phyloP scores from a whole-genome alignment of 2,888 invertebrate species.

The Tuta absoluta region DNA sequence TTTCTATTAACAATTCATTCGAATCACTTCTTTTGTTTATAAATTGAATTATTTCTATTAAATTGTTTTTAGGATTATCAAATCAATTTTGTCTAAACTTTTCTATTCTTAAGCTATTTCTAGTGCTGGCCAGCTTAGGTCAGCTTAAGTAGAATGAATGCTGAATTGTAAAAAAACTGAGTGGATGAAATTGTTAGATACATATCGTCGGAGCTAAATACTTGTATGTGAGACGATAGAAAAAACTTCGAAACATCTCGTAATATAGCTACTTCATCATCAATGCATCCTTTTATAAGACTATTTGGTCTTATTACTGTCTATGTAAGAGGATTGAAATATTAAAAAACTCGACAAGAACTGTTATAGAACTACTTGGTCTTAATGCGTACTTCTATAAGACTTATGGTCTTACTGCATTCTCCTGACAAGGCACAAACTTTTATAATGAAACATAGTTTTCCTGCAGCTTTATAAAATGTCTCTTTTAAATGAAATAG shows the following conservation, averaged over 20 bases:
- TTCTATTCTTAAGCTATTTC: slow-evolving; percentile 20
- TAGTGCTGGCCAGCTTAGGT: slow-evolving; percentile 6
- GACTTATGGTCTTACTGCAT: slow-evolving; percentile 37
- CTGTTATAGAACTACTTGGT: too few relatives aligned
- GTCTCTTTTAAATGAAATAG: background rate
- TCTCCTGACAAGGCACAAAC: slow-evolving; percentile 43
- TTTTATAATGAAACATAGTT: slow-evolving; percentile 1
- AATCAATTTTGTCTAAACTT: slow-evolving; percentile 20
- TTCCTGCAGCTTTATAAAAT: background rate
- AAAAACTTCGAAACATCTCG: background rate
- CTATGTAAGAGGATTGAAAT: slow-evolving; percentile 34
- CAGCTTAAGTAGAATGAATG: slow-evolving; percentile 24
- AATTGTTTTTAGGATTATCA: background rate
- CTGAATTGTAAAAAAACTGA: slow-evolving; percentile 32
- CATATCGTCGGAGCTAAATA: slow-evolving; percentile 57
- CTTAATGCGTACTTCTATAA: background rate
- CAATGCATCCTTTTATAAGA: too few relatives aligned
- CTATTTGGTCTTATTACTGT: too few relatives aligned
- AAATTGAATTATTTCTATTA: slow-evolving; percentile 7
- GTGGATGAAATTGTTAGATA: slow-evolving; percentile 53
- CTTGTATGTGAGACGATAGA: slow-evolving; percentile 35
- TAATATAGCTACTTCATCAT: background rate
- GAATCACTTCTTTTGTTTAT: slow-evolving; percentile 18
- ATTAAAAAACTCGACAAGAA: background rate
- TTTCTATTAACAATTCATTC: slow-evolving; percentile 19